These are phyloP conservation scores for Campylorhamphus procurvoides DNA, from an alignment of 2,113 vertebrate species.

Conservation along the genomic window DNA sequence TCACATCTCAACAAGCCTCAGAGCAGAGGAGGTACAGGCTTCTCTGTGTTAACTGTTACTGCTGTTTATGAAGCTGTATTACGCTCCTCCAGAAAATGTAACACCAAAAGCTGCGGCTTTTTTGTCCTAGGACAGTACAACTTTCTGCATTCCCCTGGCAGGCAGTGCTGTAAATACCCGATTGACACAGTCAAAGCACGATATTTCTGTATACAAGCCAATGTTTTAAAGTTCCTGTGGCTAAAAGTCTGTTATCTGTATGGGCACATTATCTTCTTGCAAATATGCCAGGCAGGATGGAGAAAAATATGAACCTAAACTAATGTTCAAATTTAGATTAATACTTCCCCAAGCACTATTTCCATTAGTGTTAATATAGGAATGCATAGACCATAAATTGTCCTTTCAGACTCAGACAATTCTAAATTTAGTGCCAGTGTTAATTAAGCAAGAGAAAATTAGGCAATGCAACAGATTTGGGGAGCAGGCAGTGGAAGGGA, in stretches of 20 bases:
- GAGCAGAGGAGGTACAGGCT: background rate
- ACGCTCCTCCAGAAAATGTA: background rate
- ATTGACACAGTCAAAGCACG: background rate
- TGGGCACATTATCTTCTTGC: background rate
- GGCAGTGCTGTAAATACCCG: background rate
- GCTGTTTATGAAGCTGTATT: background rate
- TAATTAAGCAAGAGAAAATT: slow-evolving; percentile 52
- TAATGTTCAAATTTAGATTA: slow-evolving; percentile 59
- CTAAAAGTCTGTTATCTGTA: background rate
- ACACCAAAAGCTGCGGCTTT: background rate
- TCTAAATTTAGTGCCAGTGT: slow-evolving; percentile 52
- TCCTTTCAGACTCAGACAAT: slow-evolving; percentile 41
- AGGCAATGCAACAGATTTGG: slow-evolving; percentile 25
- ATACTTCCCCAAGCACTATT: slow-evolving; percentile 40
- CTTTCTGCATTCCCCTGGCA: background rate
- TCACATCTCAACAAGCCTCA: background rate
- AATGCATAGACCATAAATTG: slow-evolving; percentile 41
- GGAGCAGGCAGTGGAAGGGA: background rate
- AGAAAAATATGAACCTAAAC: slow-evolving; percentile 37
- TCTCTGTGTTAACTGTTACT: background rate
- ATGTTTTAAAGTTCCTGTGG: background rate
- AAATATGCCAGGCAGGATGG: background rate
- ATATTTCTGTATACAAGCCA: background rate
- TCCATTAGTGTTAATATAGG: slow-evolving; percentile 55
- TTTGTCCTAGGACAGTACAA: background rate